Percentiles rank a stretch among this genome's conserved stretches.
These are phyloP conservation scores for Aporophyla nigra DNA, from an alignment of 2,888 invertebrate species.

Conservation along the genomic window DNA sequence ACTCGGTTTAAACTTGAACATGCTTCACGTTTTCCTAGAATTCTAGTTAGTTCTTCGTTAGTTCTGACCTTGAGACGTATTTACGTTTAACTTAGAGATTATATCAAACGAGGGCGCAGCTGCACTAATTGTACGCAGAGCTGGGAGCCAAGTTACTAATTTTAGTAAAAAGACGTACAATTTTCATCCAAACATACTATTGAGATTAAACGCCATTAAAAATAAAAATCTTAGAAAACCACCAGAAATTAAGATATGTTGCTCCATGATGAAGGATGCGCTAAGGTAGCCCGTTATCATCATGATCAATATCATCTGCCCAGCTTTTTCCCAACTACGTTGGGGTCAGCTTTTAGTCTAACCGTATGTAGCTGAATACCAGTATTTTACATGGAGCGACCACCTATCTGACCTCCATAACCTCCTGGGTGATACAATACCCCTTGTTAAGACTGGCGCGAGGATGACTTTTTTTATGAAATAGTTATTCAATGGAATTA, in stretches of 20 bases:
- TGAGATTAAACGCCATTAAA: neutral
- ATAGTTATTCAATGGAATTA: too few species aligned
- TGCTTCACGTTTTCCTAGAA: slow-evolving; percentile 9
- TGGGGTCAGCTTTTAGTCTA: too few species aligned
- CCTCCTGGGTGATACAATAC: too few species aligned
- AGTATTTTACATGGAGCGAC: too few species aligned
- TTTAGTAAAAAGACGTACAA: neutral
- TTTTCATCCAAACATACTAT: neutral
- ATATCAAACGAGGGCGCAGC: neutral
- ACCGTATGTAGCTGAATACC: too few species aligned
- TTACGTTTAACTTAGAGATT: neutral
- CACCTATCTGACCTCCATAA: too few species aligned
- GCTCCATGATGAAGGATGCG: neutral
- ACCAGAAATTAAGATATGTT: neutral
- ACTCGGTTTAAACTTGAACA: neutral
- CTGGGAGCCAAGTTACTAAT: neutral
- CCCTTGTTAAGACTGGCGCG: too few species aligned
- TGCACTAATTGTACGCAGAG: neutral
- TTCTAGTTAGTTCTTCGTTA: neutral
- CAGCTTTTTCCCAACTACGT: too few species aligned
- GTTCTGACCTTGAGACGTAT: neutral
- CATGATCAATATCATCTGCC: too few species aligned
- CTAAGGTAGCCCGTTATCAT: neutral
- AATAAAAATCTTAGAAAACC: neutral
- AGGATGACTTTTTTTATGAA: too few species aligned